These are phyloP conservation scores for Sminthurinus aureus DNA, from an alignment of 2,888 invertebrate genomes.

Conservation along the genomic window DNA sequence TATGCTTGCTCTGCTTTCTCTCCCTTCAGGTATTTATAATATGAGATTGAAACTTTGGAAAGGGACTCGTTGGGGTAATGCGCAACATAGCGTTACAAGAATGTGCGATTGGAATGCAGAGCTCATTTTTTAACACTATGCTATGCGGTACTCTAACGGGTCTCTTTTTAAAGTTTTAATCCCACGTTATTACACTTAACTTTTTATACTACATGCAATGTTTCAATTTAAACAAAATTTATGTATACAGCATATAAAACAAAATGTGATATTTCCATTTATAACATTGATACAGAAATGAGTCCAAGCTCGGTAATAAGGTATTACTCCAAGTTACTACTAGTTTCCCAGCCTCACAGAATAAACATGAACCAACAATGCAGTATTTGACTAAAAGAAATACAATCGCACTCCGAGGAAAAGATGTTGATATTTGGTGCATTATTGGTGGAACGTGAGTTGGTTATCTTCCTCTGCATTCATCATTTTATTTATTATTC, in stretches of 20 bases:
- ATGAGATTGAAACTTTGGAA: not conserved
- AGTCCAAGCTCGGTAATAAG: conserved; percentile 88
- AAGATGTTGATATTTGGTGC: conserved; percentile 86
- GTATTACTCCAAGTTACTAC: conserved; percentile 80
- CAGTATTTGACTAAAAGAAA: conserved; percentile 90
- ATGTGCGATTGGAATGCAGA: too few species aligned
- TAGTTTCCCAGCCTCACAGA: conserved; percentile 79
- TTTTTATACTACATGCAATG: too few species aligned
- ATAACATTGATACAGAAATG: conserved; percentile 70
- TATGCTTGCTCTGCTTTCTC: conserved; percentile 97
- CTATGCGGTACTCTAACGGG: too few species aligned
- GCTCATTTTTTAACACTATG: too few species aligned
- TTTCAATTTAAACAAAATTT: not conserved
- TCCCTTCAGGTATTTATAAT: conserved; percentile 70
- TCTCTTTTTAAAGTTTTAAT: too few species aligned
- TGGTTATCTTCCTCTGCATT: too few species aligned
- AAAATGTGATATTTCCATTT: not conserved
- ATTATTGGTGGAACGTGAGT: conserved; percentile 95
- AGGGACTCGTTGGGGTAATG: too few species aligned
- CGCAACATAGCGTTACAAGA: too few species aligned
- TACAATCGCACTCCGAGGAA: conserved; percentile 84
- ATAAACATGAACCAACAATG: conserved; percentile 76
- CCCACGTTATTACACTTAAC: too few species aligned
- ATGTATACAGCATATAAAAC: not conserved
- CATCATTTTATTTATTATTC: not conserved